Evolutionary conservation across 2,888 invertebrate species (phyloP), one percentile per base, ranked within the genome.

Genomic region (Brachynemurus nebulosus): DNA sequence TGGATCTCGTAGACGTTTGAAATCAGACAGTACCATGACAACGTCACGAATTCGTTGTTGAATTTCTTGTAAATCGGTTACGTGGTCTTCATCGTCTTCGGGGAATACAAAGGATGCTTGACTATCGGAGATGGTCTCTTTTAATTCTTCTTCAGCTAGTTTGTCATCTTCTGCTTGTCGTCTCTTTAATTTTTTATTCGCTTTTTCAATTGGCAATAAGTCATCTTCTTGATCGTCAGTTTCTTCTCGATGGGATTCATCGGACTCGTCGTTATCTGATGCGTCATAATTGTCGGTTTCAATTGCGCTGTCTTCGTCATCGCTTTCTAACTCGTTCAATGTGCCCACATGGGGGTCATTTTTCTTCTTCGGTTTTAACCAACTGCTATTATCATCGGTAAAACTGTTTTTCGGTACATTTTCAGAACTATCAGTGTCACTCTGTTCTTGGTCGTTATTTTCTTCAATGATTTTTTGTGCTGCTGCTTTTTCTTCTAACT

Each of bases 21-120:
- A 92, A 62, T 92, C 86, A 7, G 80, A 74, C 30, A 93, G 67
- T 3, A 91, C 86, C 50, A 76, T 68, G 7, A 85, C 69, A 35
- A 85, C 73, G 64, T 96, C 95, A 54, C 86, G 82, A 46, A 96
- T 92, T 54, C 95, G 72, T 59, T 90, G 86, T 60, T 88, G 85
- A 1, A 95, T 74, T 52, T 90, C 83, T 59, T 86, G 82, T 16
- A 95, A 67, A 51, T 78, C 82, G 2, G 78, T 68, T 14, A 77
- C 73, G 57, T 84, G 80, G 40, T 79, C 72, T 57, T 83, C 83
- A 52, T 82, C 80, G 48, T 78, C 77, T 42, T 77, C 72, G 0
- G 91, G 92, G 57, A 92, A 85, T 46, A 74, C 71, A 59, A 88
- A 90, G 2, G 78, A 69, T 58, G 83, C 83, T 58, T 82, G 79